A percentile compares a stretch with the other conserved stretches of the same genome.
Evolutionary conservation across 35 echinoderm and acorn worm species (phyloP).

Genomic region (Apostichopus japonicus): DNA sequence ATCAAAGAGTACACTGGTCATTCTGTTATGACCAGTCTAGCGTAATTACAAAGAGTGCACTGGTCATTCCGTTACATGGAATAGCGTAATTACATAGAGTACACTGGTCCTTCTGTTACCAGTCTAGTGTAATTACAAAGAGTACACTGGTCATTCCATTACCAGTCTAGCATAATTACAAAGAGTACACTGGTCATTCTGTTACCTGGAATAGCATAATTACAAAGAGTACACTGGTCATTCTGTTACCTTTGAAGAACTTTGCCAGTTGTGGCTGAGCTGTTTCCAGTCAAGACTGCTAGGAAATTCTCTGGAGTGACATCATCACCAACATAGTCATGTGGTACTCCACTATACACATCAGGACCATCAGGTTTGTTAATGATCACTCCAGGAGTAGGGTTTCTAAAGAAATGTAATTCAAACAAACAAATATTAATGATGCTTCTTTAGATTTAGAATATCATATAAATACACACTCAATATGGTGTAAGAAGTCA

Average conservation of each 20-base stretch:
- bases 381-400: slow-evolving; percentile 62
- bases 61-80: background rate
- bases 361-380: slow-evolving; percentile 66
- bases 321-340: slow-evolving; percentile 65
- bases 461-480: background rate
- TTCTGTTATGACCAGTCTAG: too few relatives aligned
- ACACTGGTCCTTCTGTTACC: background rate
- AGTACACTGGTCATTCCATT: too few relatives aligned
- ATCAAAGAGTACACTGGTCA: too few relatives aligned
- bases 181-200: too few relatives aligned
- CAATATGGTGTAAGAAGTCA: background rate
- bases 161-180: too few relatives aligned
- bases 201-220: too few relatives aligned
- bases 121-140: too few relatives aligned
- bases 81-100: background rate
- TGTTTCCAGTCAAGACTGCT: slow-evolving; percentile 64
- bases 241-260: slow-evolving; percentile 29
- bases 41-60: background rate
- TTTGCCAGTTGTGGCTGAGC: slow-evolving; percentile 34
- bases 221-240: background rate
- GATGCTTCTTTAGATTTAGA: background rate
- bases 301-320: slow-evolving; percentile 75
- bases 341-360: slow-evolving; percentile 59
- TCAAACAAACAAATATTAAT: background rate
- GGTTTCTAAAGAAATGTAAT: slow-evolving; percentile 49